These are phyloP conservation scores for Ophraella communa DNA, from an alignment of 2,888 invertebrate species.

Conservation along the genomic window DNA sequence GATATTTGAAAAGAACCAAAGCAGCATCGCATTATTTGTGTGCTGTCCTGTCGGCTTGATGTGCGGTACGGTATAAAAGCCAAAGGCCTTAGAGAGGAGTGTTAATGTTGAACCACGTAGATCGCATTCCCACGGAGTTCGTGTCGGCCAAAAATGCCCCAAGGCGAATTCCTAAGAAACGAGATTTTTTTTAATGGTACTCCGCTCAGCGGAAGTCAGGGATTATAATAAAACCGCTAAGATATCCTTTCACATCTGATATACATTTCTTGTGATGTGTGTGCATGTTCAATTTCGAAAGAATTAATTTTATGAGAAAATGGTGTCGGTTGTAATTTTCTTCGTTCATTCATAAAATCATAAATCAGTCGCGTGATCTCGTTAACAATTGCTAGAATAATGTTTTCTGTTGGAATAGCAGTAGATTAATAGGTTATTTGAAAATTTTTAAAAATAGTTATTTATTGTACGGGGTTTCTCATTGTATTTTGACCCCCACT, in stretches of 20 bases:
- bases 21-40: no score
- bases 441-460: no score
- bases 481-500: no score
- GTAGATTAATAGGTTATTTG: no score
- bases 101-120: slow-evolving; percentile 26
- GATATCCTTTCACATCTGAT: slow-evolving; percentile 7
- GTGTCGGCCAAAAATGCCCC: slow-evolving; percentile 36
- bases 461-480: no score
- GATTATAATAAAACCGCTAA: slow-evolving; percentile 35
- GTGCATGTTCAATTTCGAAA: not conserved
- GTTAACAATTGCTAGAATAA: no score
- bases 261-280: not conserved
- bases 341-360: slow-evolving; percentile 23
- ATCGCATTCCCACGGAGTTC: slow-evolving; percentile 38
- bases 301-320: slow-evolving; percentile 11
- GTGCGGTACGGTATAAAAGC: slow-evolving; percentile 29
- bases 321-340: slow-evolving; percentile 10
- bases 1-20: no score
- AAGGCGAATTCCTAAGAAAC: slow-evolving; percentile 37
- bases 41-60: slow-evolving; percentile 8
- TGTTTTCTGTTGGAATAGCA: no score
- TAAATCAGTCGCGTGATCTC: slow-evolving; percentile 9
- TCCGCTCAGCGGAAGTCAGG: slow-evolving; percentile 37
- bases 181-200: slow-evolving; percentile 33
- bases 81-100: slow-evolving; percentile 32